phyloP scores from a whole-genome alignment of 2,888 invertebrate genomes.

The Camponotus fellah region DNA sequence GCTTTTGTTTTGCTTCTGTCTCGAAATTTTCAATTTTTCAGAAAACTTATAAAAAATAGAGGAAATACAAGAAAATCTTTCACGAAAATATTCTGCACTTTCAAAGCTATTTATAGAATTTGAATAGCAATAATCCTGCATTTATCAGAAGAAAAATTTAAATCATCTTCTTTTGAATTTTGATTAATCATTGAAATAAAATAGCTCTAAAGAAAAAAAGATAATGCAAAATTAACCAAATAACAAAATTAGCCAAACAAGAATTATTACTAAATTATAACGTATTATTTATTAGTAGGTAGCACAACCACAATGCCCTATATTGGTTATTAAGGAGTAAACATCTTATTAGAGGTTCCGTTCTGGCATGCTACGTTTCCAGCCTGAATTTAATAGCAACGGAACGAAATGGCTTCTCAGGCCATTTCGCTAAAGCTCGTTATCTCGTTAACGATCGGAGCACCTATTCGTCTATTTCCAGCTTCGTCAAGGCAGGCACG shows the following conservation, averaged over 20 bases:
- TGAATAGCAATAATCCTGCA: neutral
- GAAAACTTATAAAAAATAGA: neutral
- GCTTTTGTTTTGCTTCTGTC: neutral
- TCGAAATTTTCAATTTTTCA: neutral
- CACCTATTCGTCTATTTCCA: conserved; percentile 67
- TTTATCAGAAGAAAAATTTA: neutral
- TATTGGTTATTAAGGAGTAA: conserved; percentile 64
- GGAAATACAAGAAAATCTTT: conserved; percentile 4
- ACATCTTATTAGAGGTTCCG: conserved; percentile 65
- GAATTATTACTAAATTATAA: conserved; percentile 40
- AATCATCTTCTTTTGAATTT: neutral
- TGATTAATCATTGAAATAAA: neutral
- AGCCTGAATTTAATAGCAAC: conserved; percentile 64
- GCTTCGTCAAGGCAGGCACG: conserved; percentile 63
- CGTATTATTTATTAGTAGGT: conserved; percentile 51
- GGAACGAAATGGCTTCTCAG: conserved; percentile 62
- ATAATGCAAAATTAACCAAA: neutral
- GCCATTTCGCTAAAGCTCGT: conserved; percentile 68
- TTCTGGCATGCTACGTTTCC: conserved; percentile 50
- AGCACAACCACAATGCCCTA: conserved; percentile 58
- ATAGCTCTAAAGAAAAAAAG: neutral
- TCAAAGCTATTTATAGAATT: neutral
- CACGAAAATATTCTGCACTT: neutral
- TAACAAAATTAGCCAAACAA: conserved; percentile 1
- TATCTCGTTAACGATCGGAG: conserved; percentile 71